Base-by-base conservation (phyloP, 2,888 invertebrate genomes). In the Phalera bucephala region DNA sequence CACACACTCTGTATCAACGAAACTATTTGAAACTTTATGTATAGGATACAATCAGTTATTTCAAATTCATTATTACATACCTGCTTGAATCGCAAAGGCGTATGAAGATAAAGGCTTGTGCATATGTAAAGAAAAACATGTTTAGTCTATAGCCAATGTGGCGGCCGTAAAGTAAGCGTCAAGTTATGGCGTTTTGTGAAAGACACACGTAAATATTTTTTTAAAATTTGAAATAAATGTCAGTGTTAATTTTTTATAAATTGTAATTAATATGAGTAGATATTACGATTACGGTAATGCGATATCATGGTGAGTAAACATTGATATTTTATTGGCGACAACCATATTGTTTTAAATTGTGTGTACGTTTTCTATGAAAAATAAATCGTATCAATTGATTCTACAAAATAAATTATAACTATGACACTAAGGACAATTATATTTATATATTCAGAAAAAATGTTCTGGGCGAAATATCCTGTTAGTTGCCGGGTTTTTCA, bases 201-300 rank as follows among this genome's bases (percentile, higher is more conserved):
- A 71, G 67, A 77, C 72, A 53, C 63, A 77, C 61, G 60, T 76
- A 70, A 80, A 78, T 72, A 64, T 51, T 73, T 54, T 55, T 53
- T 51, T n/a, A n/a, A 68, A 66, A 67, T 63, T 59, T 68, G 66
- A 58, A 63, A 36, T 75, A 64, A 80, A 74, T 77, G 76, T 74
- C 66, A 71, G 70, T 74, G 70, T 61, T 29, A 68, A 5, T 57
- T 59, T 72, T 68, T 65, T 65, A 43, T 70, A 70, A 72, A 64
- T 69, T 72, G 70, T 68, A 74, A 55, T 72, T 76, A 85, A 77
- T 78, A 90, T 90, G 90, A 90, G 84, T 79, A 85, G 90, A 80
- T 90, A 90, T 83, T 90, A 84, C 83, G 90, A 90, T 81, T 90
- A 85, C 79, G 74, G 82, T 77, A 90, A 82, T 78, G 85, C 82